Percentiles rank a stretch among this genome's conserved stretches.
Conservation (phyloP, 2,888 invertebrate genomes). For the Cheilosia urbana region DNA sequence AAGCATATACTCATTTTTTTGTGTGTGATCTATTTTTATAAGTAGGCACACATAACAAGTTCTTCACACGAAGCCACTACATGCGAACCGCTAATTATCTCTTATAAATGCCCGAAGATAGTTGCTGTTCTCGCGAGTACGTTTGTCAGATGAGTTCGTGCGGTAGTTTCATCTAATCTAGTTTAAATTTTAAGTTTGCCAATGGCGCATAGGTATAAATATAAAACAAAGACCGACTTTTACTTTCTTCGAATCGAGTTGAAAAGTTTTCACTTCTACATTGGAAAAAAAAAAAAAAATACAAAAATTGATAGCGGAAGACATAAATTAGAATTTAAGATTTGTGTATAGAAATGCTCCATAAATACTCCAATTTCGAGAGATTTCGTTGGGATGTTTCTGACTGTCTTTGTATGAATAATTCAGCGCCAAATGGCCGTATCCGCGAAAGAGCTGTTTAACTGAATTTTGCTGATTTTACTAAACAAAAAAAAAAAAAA, state of each 20-base stretch:
- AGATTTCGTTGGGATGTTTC: too few species aligned
- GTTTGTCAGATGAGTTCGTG: conserved; percentile 3
- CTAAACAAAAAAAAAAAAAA: neutral
- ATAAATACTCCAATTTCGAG: too few species aligned
- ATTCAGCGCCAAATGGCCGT: too few species aligned
- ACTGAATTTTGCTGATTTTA: too few species aligned
- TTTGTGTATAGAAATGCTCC: neutral
- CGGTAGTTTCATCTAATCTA: conserved; percentile 19
- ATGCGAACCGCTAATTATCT: conserved; percentile 31
- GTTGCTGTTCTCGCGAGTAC: conserved; percentile 1
- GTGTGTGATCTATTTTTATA: neutral
- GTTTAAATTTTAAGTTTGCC: conserved; percentile 30
- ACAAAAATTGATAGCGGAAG: conserved; percentile 35
- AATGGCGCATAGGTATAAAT: too few species aligned
- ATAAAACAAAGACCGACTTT: conserved; percentile 39
- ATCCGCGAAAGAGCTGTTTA: too few species aligned
- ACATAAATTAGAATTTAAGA: conserved; percentile 51
- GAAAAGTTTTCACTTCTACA: conserved; percentile 57
- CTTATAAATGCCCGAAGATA: conserved; percentile 6
- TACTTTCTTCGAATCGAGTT: conserved; percentile 55
- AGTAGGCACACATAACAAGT: neutral
- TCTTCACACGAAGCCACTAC: neutral
- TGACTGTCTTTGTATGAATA: too few species aligned
- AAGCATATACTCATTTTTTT: neutral
- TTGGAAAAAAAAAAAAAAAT: conserved; percentile 21